phyloP scores from a whole-genome alignment of 2,888 invertebrate genomes.

The Phytoseiulus persimilis region DNA sequence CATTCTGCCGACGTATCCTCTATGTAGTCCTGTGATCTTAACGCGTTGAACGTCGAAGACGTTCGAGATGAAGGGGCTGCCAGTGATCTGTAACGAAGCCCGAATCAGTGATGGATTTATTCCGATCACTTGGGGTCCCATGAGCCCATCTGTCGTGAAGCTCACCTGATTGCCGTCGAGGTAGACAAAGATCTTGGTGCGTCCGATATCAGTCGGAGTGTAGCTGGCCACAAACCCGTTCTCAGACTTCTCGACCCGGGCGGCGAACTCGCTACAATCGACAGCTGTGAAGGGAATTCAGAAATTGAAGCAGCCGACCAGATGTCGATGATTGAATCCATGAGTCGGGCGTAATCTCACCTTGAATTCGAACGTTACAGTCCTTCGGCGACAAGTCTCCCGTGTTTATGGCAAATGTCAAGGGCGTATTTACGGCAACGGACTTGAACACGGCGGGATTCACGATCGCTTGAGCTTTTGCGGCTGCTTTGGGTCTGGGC shows the following conservation, averaged over 20 bases:
- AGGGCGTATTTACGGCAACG: conserved; percentile 7
- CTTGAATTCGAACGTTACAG: conserved; percentile 30
- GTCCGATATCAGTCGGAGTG: conserved; percentile 45
- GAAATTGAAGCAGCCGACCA: neutral
- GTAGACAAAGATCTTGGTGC: conserved; percentile 72
- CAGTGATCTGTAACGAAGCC: conserved; percentile 57
- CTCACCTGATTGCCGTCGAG: conserved; percentile 51
- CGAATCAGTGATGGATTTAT: no score
- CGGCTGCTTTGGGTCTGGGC: neutral
- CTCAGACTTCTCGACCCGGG: neutral
- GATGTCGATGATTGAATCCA: neutral
- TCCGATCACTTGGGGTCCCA: no score
- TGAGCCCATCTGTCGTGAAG: no score
- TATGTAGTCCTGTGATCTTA: conserved; percentile 53
- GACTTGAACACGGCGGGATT: neutral
- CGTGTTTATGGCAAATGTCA: conserved; percentile 5
- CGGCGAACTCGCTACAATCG: neutral
- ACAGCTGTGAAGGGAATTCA: neutral
- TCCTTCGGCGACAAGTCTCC: neutral
- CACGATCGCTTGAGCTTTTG: neutral
- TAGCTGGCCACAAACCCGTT: conserved; percentile 6
- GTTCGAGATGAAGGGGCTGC: conserved; percentile 86
- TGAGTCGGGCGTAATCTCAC: neutral
- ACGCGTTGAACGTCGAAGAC: conserved; percentile 73
- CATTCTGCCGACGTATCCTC: conserved; percentile 49